Evolutionary conservation across 2,113 vertebrate genomes (phyloP).

Genomic region (Trinectes maculatus): DNA sequence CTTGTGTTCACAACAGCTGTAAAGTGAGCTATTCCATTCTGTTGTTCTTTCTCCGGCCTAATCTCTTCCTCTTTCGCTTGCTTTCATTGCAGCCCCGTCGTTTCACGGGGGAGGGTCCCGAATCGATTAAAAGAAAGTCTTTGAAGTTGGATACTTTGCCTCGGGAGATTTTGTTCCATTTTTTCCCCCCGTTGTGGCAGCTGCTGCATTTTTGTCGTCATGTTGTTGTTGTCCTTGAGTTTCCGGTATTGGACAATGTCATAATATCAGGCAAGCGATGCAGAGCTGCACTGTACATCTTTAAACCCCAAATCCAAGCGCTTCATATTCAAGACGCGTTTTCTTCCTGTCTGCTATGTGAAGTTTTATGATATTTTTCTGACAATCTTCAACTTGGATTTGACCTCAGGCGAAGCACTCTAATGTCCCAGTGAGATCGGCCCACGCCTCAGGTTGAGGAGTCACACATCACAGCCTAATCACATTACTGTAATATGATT

Average conservation of each 20-base stretch:
- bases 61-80: slow-evolving; percentile 36
- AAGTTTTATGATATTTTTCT: no score
- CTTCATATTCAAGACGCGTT: neutral
- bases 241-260: slow-evolving; percentile 24
- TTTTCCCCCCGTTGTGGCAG: slow-evolving; percentile 45
- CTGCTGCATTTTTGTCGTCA: slow-evolving; percentile 37
- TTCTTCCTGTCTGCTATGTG: neutral
- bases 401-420: slow-evolving; percentile 15
- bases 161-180: slow-evolving; percentile 25
- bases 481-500: slow-evolving; percentile 1
- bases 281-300: neutral
- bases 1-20: slow-evolving; percentile 70
- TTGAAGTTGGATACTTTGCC: slow-evolving; percentile 64
- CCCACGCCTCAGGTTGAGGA: neutral
- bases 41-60: slow-evolving; percentile 47
- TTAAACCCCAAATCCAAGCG: neutral
- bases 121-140: slow-evolving; percentile 67
- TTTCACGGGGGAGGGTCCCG: slow-evolving; percentile 42
- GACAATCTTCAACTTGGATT: slow-evolving; percentile 13
- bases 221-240: slow-evolving; percentile 7
- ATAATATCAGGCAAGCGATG: slow-evolving; percentile 23
- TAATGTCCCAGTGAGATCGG: slow-evolving; percentile 2
- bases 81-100: slow-evolving; percentile 47
- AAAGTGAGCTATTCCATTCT: slow-evolving; percentile 65
- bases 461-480: slow-evolving; percentile 9